Percentiles rank a stretch among this genome's conserved stretches.
These are phyloP conservation scores for Choloepus didactylus DNA, from an alignment of 2,797 vertebrate species.

Conservation along the genomic window DNA sequence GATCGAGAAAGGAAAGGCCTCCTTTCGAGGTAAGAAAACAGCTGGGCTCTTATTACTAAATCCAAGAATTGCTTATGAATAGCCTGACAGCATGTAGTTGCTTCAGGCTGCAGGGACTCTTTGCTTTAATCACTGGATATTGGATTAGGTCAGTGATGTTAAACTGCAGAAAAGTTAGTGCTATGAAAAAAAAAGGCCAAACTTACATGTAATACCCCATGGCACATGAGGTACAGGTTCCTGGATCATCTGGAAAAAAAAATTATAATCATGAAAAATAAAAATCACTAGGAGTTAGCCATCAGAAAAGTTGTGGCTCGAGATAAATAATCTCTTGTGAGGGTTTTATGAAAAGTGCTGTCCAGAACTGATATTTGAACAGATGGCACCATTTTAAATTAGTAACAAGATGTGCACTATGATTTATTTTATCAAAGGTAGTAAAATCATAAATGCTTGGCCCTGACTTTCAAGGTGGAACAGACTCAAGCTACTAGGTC, in stretches of 20 bases:
- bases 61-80: constrained; percentile 70
- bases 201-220: constrained; percentile 94
- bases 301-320: constrained; percentile 60
- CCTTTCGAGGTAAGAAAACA: constrained; percentile 77
- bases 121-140: constrained; percentile 70
- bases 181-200: neutral
- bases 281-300: constrained; percentile 16
- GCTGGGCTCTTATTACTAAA: constrained; percentile 70
- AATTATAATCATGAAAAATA: constrained; percentile 74
- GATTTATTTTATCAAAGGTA: constrained; percentile 61
- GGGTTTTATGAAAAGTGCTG: constrained; percentile 29
- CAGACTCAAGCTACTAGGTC: constrained; percentile 43
- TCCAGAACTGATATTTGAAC: constrained; percentile 67
- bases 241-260: constrained; percentile 89
- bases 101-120: constrained; percentile 55
- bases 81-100: constrained; percentile 61
- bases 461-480: neutral
- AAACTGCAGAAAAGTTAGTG: constrained; percentile 68
- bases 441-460: constrained; percentile 60
- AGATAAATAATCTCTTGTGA: constrained; percentile 37
- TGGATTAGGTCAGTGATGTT: constrained; percentile 56
- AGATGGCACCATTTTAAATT: constrained; percentile 63
- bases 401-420: constrained; percentile 29
- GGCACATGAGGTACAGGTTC: constrained; percentile 91
- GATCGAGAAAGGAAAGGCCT: constrained; percentile 67